Base-by-base conservation (phyloP, 2,888 invertebrate genomes). In the Ypsolopha sequella region DNA sequence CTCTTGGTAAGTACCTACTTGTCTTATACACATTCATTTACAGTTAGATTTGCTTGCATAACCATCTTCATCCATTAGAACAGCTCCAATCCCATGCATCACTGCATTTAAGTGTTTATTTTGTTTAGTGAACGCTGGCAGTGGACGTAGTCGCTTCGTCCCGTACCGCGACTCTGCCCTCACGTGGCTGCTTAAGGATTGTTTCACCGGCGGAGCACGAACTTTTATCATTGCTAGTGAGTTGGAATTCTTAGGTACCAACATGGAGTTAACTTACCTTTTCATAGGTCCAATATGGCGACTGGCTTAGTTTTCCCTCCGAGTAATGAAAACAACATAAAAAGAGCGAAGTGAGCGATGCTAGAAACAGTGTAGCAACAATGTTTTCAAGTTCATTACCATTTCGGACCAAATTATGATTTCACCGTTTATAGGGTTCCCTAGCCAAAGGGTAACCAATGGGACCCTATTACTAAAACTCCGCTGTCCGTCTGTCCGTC, bases 161-260 rank as follows among this genome's bases (percentile, higher is more conserved):
- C 94, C 94, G 2, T 95, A 93, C 72, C 86, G 94, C 56, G 93
- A 94, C 72, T 94, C 94, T 0, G 91, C 93, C 14, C 88, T 95
- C 54, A 94, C 94, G 57, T 94, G 94, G 93, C 88, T 95, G 8
- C 84, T 94, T 35, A 93, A 93, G 70, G 94, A 94, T 70, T 93
- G 93, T 58, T 89, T 95, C 46, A 93, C 93, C 39, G 93, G 94
- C 58, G 93, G 93, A 65, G 92, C 93, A 43, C 90, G 90, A 62
- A 93, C 93, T 44, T 90, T 92, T 66, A 91, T 94, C 86, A 91
- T 94, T 61, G 93, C 94, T 57, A 94, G 94, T 94, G 85, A 88
- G 91, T 86, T 58, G 58, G 39, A 24, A 48, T 44, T 34, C 45
- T 10, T n/a, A 24, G 4, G 24, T 24, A 24, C n/a, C n/a, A n/a